These are phyloP conservation scores for Actias luna DNA, from an alignment of 2,888 invertebrate species.

Conservation along the genomic window DNA sequence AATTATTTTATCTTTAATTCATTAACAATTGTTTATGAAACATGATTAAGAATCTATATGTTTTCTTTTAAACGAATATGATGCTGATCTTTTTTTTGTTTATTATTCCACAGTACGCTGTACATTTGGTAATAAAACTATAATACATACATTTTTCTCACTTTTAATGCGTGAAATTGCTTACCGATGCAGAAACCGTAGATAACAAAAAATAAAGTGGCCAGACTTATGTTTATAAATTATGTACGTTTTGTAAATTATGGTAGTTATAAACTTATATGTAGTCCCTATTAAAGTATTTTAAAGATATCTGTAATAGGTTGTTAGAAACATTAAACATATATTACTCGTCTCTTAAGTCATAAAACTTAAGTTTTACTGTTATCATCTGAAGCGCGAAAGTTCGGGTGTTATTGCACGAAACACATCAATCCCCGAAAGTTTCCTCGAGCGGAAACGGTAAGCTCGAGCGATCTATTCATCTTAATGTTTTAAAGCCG, in stretches of 20 bases:
- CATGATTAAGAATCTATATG: too few relatives aligned
- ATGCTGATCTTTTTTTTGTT: too few relatives aligned
- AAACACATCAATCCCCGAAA: slow-evolving; percentile 62
- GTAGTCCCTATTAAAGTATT: slow-evolving; percentile 23
- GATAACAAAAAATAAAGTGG: too few relatives aligned
- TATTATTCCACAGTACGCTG: too few relatives aligned
- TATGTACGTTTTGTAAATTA: neutral
- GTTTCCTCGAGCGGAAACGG: slow-evolving; percentile 33
- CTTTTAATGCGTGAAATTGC: too few relatives aligned
- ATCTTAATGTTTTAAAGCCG: slow-evolving; percentile 48
- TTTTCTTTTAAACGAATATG: too few relatives aligned
- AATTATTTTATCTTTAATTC: too few relatives aligned
- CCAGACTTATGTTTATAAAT: neutral
- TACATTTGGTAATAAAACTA: too few relatives aligned
- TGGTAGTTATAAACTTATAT: slow-evolving; percentile 28
- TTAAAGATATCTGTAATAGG: slow-evolving; percentile 38
- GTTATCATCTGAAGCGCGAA: slow-evolving; percentile 31
- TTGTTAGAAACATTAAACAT: slow-evolving; percentile 37
- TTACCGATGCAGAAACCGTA: too few relatives aligned
- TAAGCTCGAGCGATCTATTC: slow-evolving; percentile 38
- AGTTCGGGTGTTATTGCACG: slow-evolving; percentile 40
- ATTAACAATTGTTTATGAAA: too few relatives aligned
- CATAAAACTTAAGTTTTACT: slow-evolving; percentile 50
- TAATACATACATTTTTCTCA: too few relatives aligned
- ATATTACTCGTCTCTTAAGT: slow-evolving; percentile 32